Base-by-base conservation (phyloP, 1,140 invertebrate genomes). In the Frieseomelitta varia region DNA sequence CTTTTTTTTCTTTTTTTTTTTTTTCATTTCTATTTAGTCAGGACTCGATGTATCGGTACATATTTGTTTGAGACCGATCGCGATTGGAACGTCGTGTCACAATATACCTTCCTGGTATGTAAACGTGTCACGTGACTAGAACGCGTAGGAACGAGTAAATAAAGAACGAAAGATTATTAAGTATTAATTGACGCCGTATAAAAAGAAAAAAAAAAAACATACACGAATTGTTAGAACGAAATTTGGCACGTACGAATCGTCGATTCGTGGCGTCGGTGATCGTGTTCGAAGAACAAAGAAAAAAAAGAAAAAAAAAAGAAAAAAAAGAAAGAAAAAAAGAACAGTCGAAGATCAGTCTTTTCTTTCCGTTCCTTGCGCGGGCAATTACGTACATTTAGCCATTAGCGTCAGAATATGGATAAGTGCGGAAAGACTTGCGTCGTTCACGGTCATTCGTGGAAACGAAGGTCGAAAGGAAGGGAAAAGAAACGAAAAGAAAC, bases 181-280 rank as follows among this genome's bases (percentile, higher is more conserved):
- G 53, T 34, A 53, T 21, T 10, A 27, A 80, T 56, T 53, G 86
- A 87, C 61, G 53, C 61, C 27, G 56, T 53, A 34, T 21, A 61
- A 61, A 55, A 84, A 47, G 39, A 47, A 27, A 61, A 55, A 84
- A 47, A 6, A 47, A 27, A 17, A 58, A 55, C 24, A 15, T 77
- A 53, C 27, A 65, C 74, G 34, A 88, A 61, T 84, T 21, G n/a
- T 82, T 27, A 53, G 27, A 67, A 34, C 47, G n/a, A 79, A 79
- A 81, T 55, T 21, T 72, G 77, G 27, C 79, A 39, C 68, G 74
- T 55, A 53, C 74, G 74, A 85, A 85, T 85, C 56, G 67, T 87
- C 87, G 87, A 81, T 81, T 88, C 82, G 87, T 81, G 87, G 39
- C 74, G 82, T 24, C 17, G 51, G 24, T 69, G 68, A 69, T 72